A percentile compares a stretch with the other conserved stretches of the same genome.
Evolutionary conservation across 2,888 invertebrate genomes (phyloP).

Genomic region (Apotomis capreana): DNA sequence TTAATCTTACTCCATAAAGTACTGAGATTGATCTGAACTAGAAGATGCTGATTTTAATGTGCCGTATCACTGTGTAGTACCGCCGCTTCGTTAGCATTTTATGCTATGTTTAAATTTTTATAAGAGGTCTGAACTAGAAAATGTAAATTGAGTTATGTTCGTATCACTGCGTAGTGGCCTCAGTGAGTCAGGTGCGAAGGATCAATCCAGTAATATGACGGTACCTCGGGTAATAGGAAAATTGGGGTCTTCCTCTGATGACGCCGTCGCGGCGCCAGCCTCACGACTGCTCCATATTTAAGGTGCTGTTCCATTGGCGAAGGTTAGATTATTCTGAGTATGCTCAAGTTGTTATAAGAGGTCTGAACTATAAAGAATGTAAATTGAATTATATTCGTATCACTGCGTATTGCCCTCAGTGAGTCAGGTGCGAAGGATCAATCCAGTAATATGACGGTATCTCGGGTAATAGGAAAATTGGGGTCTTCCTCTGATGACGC

Average conservation of each 20-base stretch:
- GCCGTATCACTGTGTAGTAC: no score
- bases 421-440: slow-evolving; percentile 51
- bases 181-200: slow-evolving; percentile 50
- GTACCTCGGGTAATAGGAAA: slow-evolving; percentile 49
- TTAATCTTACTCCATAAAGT: no score
- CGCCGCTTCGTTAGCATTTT: no score
- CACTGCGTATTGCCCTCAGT: slow-evolving; percentile 2
- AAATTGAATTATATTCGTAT: neutral
- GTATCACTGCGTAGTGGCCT: slow-evolving; percentile 5
- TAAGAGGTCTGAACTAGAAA: neutral
- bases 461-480: slow-evolving; percentile 53
- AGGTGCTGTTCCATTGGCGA: neutral
- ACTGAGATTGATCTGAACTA: no score
- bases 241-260: slow-evolving; percentile 51
- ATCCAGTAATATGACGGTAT: slow-evolving; percentile 17
- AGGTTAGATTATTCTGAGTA: no score
- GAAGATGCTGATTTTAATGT: no score
- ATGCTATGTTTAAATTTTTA: neutral
- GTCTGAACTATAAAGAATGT: neutral
- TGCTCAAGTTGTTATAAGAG: neutral
- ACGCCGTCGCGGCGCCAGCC: slow-evolving; percentile 53
- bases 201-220: slow-evolving; percentile 31
- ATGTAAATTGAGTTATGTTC: neutral
- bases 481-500: slow-evolving; percentile 48
- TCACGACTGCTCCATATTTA: slow-evolving; percentile 48